phyloP scores from a whole-genome alignment of 1,140 invertebrate genomes.

The Cydia amplana region DNA sequence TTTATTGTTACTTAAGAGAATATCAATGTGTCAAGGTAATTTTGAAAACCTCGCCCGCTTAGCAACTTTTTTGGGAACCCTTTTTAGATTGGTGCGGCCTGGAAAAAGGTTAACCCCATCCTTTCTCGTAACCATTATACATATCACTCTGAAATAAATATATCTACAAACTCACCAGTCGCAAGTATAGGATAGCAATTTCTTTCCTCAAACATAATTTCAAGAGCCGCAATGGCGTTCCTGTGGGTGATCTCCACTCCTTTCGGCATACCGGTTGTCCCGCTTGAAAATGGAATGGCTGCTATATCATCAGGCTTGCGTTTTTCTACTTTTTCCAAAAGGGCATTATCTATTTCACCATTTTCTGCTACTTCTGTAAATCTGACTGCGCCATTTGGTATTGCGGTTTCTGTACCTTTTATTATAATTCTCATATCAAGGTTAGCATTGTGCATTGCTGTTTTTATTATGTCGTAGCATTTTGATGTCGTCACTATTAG shows the following conservation, averaged over 20 bases:
- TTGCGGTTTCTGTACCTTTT: conserved; percentile 50
- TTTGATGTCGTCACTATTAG: conserved; percentile 82
- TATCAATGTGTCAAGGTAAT: no score
- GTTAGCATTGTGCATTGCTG: conserved; percentile 59
- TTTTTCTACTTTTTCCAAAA: conserved; percentile 61
- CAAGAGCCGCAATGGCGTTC: conserved; percentile 86
- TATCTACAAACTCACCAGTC: conserved; percentile 51
- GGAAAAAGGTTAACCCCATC: no score
- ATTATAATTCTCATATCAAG: conserved; percentile 73
- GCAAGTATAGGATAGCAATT: conserved; percentile 48
- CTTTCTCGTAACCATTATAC: no score
- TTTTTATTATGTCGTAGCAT: conserved; percentile 65
- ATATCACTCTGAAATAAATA: not conserved
- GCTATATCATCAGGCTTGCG: conserved; percentile 75
- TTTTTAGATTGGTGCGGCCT: no score
- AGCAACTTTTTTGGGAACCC: no score
- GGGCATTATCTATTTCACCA: conserved; percentile 54
- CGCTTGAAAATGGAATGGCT: conserved; percentile 88
- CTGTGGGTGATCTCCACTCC: conserved; percentile 92
- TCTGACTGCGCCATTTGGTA: conserved; percentile 72
- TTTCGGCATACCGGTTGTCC: conserved; percentile 94
- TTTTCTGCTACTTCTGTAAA: conserved; percentile 76
- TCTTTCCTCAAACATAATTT: conserved; percentile 51
- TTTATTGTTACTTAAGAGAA: no score
- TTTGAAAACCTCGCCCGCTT: no score